phyloP scores from a whole-genome alignment of 2,888 invertebrate genomes.

The Beris chalybata region DNA sequence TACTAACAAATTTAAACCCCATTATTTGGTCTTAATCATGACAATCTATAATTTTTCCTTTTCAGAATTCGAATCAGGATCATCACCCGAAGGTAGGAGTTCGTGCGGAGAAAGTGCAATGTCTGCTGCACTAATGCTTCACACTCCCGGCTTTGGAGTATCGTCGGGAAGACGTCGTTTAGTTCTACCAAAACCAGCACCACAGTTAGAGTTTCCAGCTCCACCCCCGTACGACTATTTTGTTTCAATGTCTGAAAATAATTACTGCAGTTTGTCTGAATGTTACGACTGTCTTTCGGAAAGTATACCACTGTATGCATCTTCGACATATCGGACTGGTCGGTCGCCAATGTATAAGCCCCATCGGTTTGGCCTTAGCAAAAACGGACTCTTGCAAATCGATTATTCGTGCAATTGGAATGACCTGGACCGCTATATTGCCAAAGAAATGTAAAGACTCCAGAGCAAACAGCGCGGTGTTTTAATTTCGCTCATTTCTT shows the following conservation, averaged over 20 bases:
- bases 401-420: slow-evolving; percentile 84
- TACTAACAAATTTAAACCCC: too few relatives aligned
- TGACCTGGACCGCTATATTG: slow-evolving; percentile 74
- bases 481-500: not conserved
- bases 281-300: slow-evolving; percentile 36
- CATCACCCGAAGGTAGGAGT: slow-evolving; percentile 40
- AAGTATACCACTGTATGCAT: slow-evolving; percentile 21
- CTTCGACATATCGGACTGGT: slow-evolving; percentile 36
- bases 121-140: slow-evolving; percentile 48
- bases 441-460: slow-evolving; percentile 54
- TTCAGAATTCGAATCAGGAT: slow-evolving; percentile 35
- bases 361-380: slow-evolving; percentile 71
- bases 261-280: slow-evolving; percentile 39
- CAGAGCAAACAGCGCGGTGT: not conserved
- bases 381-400: slow-evolving; percentile 77
- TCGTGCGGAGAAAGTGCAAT: slow-evolving; percentile 39
- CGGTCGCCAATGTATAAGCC: slow-evolving; percentile 40
- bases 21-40: not conserved
- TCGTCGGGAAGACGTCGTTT: slow-evolving; percentile 47
- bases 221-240: slow-evolving; percentile 52
- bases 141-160: slow-evolving; percentile 47
- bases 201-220: slow-evolving; percentile 52
- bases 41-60: not conserved
- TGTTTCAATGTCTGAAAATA: slow-evolving; percentile 36
- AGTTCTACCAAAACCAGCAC: slow-evolving; percentile 50